Evolutionary conservation across 1,140 invertebrate species (phyloP), one percentile per base, ranked within the genome.

Genomic region (Solenopsis fugax): DNA sequence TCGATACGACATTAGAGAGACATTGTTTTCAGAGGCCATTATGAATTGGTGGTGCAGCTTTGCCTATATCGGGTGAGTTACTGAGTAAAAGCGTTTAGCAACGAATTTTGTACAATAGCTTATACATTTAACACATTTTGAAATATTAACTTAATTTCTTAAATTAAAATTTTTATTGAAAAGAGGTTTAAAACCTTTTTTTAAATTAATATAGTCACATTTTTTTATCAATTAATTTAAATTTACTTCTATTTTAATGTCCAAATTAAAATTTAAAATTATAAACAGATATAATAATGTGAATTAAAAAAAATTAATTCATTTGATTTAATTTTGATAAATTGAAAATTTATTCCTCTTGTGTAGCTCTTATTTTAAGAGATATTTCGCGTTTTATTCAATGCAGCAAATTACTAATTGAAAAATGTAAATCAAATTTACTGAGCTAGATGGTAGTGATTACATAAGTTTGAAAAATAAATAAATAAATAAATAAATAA

Each of bases 41-140:
- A 98, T 98, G 97, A 96, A 96, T 87, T 97, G 97, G 94, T 98
- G 98, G 97, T 97, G 97, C 50, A 98, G 98, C 94, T 99, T 99
- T 93, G 98, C 97, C 2, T 97, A 98, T 95, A 97, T 97, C 64
- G 98, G 98, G 98, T 97, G 94, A 96, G 95, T 95, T 88, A 18
- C 7, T 41, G 41, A 24, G 18, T 24, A 48, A 13, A 65, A 29
- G 3, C 9, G n/a, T 48, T 62, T 18, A 50, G 18, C 29, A 4
- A 34, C 1, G 13, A 34, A 78, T 16, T 21, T 78, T 54, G 29
- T 10, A 6, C 7, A 73, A 18, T 21, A 45, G 41, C 5, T 48
- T 54, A 13, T 64, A 41, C 34, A 34, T 60, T 56, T 48, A 58
- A 45, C 2, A 45, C 2, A 16, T 13, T 56, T 12, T 18, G 2